Conservation (phyloP, 2,113 vertebrate species). For the Neopipo cinnamomea region DNA sequence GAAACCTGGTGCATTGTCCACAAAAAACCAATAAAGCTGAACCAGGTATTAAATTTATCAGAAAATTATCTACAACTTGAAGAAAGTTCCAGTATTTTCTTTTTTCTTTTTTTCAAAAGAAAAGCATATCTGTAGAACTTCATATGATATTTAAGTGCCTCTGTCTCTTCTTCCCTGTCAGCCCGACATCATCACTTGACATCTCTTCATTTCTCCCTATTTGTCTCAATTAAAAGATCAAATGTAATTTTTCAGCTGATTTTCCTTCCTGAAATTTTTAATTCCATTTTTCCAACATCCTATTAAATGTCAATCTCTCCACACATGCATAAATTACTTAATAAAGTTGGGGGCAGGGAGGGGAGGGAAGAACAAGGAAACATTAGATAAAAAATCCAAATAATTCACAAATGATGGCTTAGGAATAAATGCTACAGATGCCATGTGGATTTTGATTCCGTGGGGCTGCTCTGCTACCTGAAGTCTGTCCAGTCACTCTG, state of each 20-base stretch:
- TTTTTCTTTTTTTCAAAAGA: neutral
- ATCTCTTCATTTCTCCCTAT: neutral
- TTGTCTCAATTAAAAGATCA: neutral
- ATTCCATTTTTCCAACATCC: neutral
- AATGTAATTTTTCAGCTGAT: neutral
- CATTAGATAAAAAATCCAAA: fast-evolving
- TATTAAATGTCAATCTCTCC: neutral
- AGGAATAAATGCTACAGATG: neutral
- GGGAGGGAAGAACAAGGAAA: neutral
- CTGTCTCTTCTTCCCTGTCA: neutral
- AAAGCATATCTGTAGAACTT: neutral
- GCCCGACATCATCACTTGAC: neutral
- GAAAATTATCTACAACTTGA: neutral
- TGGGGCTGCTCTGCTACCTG: neutral
- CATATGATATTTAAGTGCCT: neutral
- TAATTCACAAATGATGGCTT: neutral
- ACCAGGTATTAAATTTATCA: neutral
- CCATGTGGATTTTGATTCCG: neutral
- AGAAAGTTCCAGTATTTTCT: neutral
- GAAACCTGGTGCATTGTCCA: neutral
- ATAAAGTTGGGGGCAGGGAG: neutral
- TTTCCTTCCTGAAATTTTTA: neutral
- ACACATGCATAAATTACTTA: neutral
- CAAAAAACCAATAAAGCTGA: neutral
- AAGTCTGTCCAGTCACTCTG: neutral